These are phyloP conservation scores for Microdon myrmicae DNA, from an alignment of 2,888 invertebrate species.

Conservation along the genomic window DNA sequence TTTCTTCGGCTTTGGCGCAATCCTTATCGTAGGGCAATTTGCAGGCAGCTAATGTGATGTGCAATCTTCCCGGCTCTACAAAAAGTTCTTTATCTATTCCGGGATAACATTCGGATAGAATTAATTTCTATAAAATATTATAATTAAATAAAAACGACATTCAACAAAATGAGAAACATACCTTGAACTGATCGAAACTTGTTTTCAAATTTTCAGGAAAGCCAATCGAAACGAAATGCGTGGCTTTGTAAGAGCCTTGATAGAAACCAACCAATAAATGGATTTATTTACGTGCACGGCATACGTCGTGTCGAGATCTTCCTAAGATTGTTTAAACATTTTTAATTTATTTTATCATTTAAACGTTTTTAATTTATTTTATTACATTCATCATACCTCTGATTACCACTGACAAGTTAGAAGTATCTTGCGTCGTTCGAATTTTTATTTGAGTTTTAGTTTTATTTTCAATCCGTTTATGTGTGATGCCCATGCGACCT, in stretches of 20 bases:
- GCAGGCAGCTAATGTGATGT: slow-evolving; percentile 83
- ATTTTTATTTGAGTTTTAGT: slow-evolving; percentile 80
- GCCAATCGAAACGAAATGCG: slow-evolving; percentile 89
- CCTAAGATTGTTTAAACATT: too few species aligned
- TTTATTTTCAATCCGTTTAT: slow-evolving; percentile 78
- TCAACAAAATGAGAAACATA: slow-evolving; percentile 56
- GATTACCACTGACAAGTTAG: slow-evolving; percentile 70
- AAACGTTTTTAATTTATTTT: too few species aligned
- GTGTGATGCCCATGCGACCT: slow-evolving; percentile 80
- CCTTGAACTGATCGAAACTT: slow-evolving; percentile 80
- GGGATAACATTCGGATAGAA: slow-evolving; percentile 61
- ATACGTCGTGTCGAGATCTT: slow-evolving; percentile 72
- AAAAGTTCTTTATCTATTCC: slow-evolving; percentile 82
- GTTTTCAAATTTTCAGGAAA: too few species aligned
- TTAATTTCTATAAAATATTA: slow-evolving; percentile 55
- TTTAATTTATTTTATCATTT: neutral
- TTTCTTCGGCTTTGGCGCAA: slow-evolving; percentile 72
- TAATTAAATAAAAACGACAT: neutral
- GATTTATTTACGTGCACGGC: slow-evolving; percentile 79
- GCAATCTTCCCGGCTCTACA: slow-evolving; percentile 77
- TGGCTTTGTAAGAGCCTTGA: slow-evolving; percentile 78
- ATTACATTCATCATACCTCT: slow-evolving; percentile 62
- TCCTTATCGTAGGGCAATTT: slow-evolving; percentile 82
- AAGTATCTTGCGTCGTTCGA: slow-evolving; percentile 76
- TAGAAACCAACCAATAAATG: slow-evolving; percentile 74